Evolutionary conservation across 2,888 invertebrate species (phyloP).

Genomic region (Mythimna impura): DNA sequence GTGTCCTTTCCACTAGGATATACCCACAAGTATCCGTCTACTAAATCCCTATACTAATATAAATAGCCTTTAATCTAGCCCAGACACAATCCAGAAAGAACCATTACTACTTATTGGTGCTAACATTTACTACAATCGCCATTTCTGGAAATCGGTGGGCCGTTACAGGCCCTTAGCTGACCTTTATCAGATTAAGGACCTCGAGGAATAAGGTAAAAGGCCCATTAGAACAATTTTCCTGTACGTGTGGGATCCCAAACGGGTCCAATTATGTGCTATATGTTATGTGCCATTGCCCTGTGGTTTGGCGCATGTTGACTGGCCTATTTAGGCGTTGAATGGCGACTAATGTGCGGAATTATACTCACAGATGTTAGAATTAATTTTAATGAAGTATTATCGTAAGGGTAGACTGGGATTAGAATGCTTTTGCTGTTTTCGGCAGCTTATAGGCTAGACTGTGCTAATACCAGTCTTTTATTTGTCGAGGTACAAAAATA

Average conservation of each 20-base stretch:
- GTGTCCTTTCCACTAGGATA: too few relatives aligned
- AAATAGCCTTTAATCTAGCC: background rate
- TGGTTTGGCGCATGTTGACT: slow-evolving; percentile 31
- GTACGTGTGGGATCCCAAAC: slow-evolving; percentile 52
- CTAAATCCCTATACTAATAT: background rate
- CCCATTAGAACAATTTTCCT: slow-evolving; percentile 61
- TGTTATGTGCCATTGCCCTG: slow-evolving; percentile 27
- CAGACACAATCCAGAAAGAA: slow-evolving; percentile 12
- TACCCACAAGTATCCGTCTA: too few relatives aligned
- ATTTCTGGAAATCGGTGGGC: slow-evolving; percentile 46
- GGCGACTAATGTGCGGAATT: slow-evolving; percentile 26
- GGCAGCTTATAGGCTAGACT: background rate
- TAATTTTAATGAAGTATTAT: slow-evolving; percentile 21
- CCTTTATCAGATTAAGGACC: slow-evolving; percentile 61
- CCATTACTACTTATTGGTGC: slow-evolving; percentile 41
- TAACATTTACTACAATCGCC: slow-evolving; percentile 48
- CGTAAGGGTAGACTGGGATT: background rate
- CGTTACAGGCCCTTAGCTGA: slow-evolving; percentile 48
- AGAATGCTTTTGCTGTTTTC: slow-evolving; percentile 7
- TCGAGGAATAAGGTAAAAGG: slow-evolving; percentile 53
- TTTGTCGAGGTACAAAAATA: background rate
- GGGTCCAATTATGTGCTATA: slow-evolving; percentile 51
- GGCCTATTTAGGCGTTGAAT: slow-evolving; percentile 30
- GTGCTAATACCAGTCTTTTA: background rate
- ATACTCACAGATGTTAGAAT: slow-evolving; percentile 19